Percentiles rank a stretch among this genome's conserved stretches.
phyloP scores from a whole-genome alignment of 2,888 invertebrate genomes.

The Leptopilina syphax region DNA sequence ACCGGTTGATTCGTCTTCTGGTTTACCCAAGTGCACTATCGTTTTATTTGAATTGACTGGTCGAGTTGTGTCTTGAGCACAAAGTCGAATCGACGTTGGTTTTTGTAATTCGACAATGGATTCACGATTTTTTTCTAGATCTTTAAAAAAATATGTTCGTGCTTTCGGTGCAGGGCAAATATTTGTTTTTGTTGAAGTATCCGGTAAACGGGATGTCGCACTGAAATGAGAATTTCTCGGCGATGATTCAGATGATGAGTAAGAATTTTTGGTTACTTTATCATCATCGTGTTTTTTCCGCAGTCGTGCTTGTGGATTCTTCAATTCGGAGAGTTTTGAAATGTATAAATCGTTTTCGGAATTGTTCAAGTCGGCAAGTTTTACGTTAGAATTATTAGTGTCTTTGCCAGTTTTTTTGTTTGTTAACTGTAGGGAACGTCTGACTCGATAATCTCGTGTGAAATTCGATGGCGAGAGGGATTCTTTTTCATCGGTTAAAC shows the following conservation, averaged over 20 bases:
- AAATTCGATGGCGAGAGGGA: slow-evolving; percentile 79
- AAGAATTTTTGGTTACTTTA: background rate
- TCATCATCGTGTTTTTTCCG: slow-evolving; percentile 5
- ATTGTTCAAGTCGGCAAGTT: background rate
- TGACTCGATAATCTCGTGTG: slow-evolving; percentile 82
- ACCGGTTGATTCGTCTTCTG: slow-evolving; percentile 13
- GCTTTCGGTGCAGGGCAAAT: slow-evolving; percentile 32
- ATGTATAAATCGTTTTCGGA: background rate
- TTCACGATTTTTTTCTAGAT: slow-evolving; percentile 30
- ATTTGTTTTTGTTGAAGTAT: background rate
- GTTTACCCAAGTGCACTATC: slow-evolving; percentile 54
- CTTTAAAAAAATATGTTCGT: slow-evolving; percentile 42
- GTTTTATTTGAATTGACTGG: slow-evolving; percentile 52
- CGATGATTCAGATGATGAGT: slow-evolving; percentile 19
- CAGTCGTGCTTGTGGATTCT: slow-evolving; percentile 8
- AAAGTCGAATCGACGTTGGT: slow-evolving; percentile 34
- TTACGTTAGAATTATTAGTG: background rate
- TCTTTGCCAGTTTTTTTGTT: slow-evolving; percentile 38
- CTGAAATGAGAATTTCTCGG: background rate
- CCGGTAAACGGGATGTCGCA: background rate
- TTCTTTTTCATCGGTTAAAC: slow-evolving; percentile 61
- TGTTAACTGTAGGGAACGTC: slow-evolving; percentile 83
- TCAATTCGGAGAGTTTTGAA: slow-evolving; percentile 10
- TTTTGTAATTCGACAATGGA: slow-evolving; percentile 11
- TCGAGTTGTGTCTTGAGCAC: slow-evolving; percentile 25